These are phyloP conservation scores for Myocastor coypus DNA, from an alignment of 2,113 vertebrate genomes.

Conservation along the genomic window DNA sequence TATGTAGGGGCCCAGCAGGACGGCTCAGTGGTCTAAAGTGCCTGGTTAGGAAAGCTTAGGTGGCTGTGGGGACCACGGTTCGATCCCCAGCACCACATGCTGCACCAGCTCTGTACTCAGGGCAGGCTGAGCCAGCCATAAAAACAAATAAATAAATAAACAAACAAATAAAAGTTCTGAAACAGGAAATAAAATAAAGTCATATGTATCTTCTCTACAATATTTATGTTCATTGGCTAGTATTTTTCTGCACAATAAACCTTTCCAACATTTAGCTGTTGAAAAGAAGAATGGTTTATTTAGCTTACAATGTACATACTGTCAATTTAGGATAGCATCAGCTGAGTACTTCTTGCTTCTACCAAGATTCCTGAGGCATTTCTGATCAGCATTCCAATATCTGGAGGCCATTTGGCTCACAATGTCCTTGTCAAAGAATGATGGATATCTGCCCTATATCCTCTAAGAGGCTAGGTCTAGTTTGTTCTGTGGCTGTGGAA, in stretches of 20 bases:
- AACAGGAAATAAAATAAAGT: too few relatives aligned
- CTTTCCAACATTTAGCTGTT: neutral
- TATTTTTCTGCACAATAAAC: constrained; percentile 39
- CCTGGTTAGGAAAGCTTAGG: too few relatives aligned
- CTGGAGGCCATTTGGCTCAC: neutral
- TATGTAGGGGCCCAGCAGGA: too few relatives aligned
- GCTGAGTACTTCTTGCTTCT: neutral
- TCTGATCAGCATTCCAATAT: neutral
- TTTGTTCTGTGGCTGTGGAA: neutral
- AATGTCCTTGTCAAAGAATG: neutral
- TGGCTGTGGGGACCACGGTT: too few relatives aligned
- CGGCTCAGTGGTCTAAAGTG: too few relatives aligned
- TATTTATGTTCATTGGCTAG: constrained; percentile 26
- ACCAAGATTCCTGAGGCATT: neutral
- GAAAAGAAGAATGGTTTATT: constrained; percentile 38
- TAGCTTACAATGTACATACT: neutral
- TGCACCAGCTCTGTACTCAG: too few relatives aligned
- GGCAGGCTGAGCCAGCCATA: too few relatives aligned
- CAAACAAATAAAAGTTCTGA: too few relatives aligned
- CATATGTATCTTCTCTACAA: neutral
- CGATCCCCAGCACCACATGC: too few relatives aligned
- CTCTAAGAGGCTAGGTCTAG: neutral
- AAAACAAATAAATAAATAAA: too few relatives aligned
- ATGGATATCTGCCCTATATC: neutral
- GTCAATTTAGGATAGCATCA: constrained; percentile 5